Conservation (phyloP, 2,888 invertebrate species). For the Pollenia angustigena region DNA sequence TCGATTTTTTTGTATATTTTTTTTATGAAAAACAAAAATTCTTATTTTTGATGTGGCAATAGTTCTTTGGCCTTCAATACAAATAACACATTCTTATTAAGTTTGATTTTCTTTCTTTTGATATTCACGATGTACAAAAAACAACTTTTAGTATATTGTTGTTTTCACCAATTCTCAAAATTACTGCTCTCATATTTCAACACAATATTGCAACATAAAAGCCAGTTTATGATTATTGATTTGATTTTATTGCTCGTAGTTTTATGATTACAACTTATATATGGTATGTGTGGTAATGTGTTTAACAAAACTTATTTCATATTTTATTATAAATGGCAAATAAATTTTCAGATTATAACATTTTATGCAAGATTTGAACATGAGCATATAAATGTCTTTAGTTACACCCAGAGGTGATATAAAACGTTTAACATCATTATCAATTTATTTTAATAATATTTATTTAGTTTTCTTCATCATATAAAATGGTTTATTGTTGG, state of each 20-base stretch:
- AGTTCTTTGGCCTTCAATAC: slow-evolving; percentile 15
- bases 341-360: slow-evolving; percentile 34
- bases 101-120: slow-evolving; percentile 5
- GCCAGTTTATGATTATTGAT: slow-evolving; percentile 28
- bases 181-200: not conserved
- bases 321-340: not conserved
- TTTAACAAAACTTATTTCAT: not conserved
- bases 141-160: not conserved
- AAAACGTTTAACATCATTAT: slow-evolving; percentile 40
- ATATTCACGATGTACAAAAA: not conserved
- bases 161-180: slow-evolving; percentile 6
- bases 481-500: not conserved
- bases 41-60: slow-evolving; percentile 20
- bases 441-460: slow-evolving; percentile 28
- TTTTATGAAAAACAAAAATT: not conserved
- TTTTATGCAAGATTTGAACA: slow-evolving; percentile 3
- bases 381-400: slow-evolving; percentile 4
- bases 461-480: slow-evolving; percentile 2
- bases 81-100: not conserved
- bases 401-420: slow-evolving; percentile 35
- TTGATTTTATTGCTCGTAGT: slow-evolving; percentile 11
- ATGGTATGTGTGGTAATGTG: not conserved
- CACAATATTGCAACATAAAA: slow-evolving; percentile 2
- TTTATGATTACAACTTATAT: slow-evolving; percentile 9
- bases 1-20: too few species aligned